Percentiles rank a stretch among this genome's conserved stretches.
Evolutionary conservation across 2,888 invertebrate genomes (phyloP).

Genomic region (Antheraea assamensis): DNA sequence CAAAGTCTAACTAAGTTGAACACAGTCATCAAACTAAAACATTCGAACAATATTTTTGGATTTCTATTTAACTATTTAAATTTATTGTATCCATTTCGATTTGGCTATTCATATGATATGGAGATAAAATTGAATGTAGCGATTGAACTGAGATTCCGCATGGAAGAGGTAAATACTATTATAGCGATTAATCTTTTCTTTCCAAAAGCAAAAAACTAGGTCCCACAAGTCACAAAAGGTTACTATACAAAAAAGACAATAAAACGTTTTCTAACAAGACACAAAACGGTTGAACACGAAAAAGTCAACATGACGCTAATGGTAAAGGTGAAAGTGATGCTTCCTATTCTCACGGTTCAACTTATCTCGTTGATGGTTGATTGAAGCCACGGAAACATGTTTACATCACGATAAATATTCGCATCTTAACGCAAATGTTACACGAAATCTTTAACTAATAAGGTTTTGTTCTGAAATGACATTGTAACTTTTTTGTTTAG

Average conservation of each 20-base stretch:
- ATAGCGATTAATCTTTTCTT: not conserved
- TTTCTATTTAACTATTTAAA: too few species aligned
- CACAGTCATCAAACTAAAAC: not conserved
- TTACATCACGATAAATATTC: slow-evolving; percentile 6
- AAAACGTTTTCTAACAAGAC: slow-evolving; percentile 36
- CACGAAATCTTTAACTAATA: slow-evolving; percentile 3
- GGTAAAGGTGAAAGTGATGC: slow-evolving; percentile 62
- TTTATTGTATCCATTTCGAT: not conserved
- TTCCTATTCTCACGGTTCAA: slow-evolving; percentile 62
- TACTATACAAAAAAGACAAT: slow-evolving; percentile 17
- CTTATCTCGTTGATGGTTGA: slow-evolving; percentile 27
- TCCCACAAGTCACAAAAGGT: not conserved
- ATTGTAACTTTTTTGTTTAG: not conserved
- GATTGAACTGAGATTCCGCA: not conserved
- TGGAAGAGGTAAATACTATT: not conserved
- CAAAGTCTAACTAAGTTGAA: not conserved
- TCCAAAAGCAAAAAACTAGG: not conserved
- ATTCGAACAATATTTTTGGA: not conserved
- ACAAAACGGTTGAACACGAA: slow-evolving; percentile 39
- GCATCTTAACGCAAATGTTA: slow-evolving; percentile 9
- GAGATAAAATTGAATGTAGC: not conserved
- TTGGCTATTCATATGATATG: not conserved
- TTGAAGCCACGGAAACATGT: slow-evolving; percentile 48
- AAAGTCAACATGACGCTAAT: slow-evolving; percentile 54
- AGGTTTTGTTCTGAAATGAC: not conserved